Evolutionary conservation across 2,113 vertebrate species (phyloP).

Genomic region (Egretta garzetta): DNA sequence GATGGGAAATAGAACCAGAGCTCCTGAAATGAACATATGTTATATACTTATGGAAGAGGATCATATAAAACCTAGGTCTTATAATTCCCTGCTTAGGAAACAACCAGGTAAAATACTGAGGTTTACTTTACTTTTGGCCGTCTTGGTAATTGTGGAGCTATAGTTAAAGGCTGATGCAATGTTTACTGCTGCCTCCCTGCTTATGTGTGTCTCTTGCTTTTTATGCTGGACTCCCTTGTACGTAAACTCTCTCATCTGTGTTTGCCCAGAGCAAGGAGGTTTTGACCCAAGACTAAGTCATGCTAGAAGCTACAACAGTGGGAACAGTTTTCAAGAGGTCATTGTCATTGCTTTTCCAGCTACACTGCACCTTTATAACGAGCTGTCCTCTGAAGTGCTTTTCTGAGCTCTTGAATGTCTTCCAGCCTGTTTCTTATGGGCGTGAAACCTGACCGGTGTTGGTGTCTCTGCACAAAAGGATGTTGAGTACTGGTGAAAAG

Average conservation of each 20-base stretch:
- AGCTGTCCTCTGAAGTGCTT: neutral
- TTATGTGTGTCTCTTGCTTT: neutral
- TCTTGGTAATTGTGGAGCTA: neutral
- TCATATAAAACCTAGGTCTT: neutral
- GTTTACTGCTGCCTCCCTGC: neutral
- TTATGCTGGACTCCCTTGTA: neutral
- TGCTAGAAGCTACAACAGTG: neutral
- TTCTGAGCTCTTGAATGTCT: constrained; percentile 7
- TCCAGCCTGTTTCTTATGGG: neutral
- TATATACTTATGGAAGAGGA: neutral
- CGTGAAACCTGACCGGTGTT: neutral
- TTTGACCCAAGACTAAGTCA: neutral
- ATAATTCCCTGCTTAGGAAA: neutral
- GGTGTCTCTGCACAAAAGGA: neutral
- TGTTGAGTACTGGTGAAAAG: neutral
- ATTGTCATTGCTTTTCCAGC: neutral
- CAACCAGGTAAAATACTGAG: neutral
- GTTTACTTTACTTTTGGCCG: neutral
- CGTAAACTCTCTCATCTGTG: neutral
- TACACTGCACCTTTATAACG: neutral
- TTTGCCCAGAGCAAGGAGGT: neutral
- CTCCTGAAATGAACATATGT: neutral
- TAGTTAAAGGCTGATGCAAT: neutral
- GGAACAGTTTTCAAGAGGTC: neutral
- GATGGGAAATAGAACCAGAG: neutral